Evolutionary conservation across 2,888 invertebrate species (phyloP), one percentile per base, ranked within the genome.

Genomic region (Agriopis marginaria): DNA sequence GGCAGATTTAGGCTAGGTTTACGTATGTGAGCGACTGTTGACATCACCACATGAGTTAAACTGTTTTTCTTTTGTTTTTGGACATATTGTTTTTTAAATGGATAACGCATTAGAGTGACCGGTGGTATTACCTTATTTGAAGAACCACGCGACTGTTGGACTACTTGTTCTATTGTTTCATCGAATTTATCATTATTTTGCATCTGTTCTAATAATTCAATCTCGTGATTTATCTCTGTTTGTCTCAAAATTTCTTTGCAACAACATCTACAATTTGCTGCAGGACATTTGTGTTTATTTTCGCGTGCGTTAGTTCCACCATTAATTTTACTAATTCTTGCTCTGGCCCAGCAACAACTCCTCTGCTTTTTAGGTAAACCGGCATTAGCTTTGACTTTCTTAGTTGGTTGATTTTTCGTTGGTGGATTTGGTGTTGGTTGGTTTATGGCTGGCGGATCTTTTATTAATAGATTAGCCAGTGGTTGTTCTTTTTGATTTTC

Each of bases 131-230:
- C 7, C 9, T 14, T 2, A 42, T 56, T 56, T 39, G 9, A 17
- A 50, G n/a, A 17, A 17, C 53, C 8, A 3, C 58, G 60, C 42
- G 63, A 63, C 42, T 63, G 60, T 42, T 69, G 61, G 17, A 73
- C 64, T 23, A 70, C 72, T 56, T 56, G 44, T 23, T 72, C 68
- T 65, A 74, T 74, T 17, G 68, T 56, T 55, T 68, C 58, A 17
- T 47, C 42, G 32, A 42, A 49, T 9, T 17, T 63, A 14, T 63
- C 60, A 42, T n/a, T 10, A 42, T 45, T 45, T 54, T 66, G 51
- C 50, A 58, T 58, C 9, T 59, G 45, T 61, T 64, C 14, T 32
- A 67, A 32, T 32, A 62, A 14, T 56, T 61, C 11, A 14, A 62
- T 50, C 6, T 50, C 54, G 7, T 23, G 40, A 49, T 64, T 44